A percentile compares a stretch with the other conserved stretches of the same genome.
These are phyloP conservation scores for Pelecanoides urinatrix DNA, from an alignment of 2,113 vertebrate species.

Conservation along the genomic window DNA sequence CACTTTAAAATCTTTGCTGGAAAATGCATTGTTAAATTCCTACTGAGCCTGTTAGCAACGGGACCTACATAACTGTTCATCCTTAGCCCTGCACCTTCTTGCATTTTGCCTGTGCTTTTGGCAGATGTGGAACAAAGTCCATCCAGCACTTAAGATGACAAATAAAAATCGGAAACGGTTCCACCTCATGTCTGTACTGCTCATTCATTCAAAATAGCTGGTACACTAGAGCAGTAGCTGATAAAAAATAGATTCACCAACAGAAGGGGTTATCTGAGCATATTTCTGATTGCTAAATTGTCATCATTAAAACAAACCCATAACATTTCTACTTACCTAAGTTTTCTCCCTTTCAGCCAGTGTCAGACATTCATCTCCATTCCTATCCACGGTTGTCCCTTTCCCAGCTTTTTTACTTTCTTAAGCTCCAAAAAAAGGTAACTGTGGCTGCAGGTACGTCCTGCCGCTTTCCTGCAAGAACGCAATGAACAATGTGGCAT, in stretches of 20 bases:
- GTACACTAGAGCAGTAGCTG: not conserved
- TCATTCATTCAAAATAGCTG: not conserved
- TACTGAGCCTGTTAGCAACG: not conserved
- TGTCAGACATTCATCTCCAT: not conserved
- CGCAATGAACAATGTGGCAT: rapidly evolving
- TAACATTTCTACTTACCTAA: not conserved
- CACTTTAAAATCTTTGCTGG: not conserved
- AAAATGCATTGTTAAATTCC: not conserved
- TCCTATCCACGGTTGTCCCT: not conserved
- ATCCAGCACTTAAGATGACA: not conserved
- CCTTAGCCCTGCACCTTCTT: not conserved
- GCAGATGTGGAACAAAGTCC: not conserved
- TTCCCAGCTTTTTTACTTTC: not conserved
- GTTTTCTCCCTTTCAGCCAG: not conserved
- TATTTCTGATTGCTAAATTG: not conserved
- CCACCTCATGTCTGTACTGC: not conserved
- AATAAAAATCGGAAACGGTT: not conserved
- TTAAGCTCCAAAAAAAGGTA: not conserved
- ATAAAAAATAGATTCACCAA: not conserved
- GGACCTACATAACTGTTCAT: not conserved
- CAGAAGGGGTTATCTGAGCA: not conserved
- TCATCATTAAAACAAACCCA: rapidly evolving
- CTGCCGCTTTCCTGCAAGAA: not conserved
- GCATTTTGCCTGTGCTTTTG: not conserved
- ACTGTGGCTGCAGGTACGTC: not conserved